Percentiles rank a stretch among this genome's conserved stretches.
phyloP scores from a whole-genome alignment of 2,113 vertebrate species.

The Pipra filicauda region DNA sequence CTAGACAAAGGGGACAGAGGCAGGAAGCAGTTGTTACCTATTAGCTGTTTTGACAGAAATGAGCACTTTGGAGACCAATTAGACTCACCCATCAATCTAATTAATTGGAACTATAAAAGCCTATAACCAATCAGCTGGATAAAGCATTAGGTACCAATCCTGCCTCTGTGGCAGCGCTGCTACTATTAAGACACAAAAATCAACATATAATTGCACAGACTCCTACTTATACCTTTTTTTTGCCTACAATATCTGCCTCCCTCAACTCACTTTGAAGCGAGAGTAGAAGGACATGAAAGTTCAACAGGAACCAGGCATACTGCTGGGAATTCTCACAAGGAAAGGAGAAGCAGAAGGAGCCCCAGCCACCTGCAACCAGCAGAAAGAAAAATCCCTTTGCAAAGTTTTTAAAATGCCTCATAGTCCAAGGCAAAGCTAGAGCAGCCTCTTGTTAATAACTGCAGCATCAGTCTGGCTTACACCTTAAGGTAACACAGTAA shows the following conservation, averaged over 20 bases:
- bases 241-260: background rate
- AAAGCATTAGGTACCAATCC: background rate
- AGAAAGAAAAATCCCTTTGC: background rate
- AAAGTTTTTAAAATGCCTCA: background rate
- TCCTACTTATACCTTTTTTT: background rate
- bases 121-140: background rate
- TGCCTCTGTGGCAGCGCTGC: accelerated
- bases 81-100: background rate
- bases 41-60: background rate
- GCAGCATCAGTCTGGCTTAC: background rate
- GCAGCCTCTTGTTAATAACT: background rate
- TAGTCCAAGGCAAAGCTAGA: background rate
- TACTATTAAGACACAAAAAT: background rate
- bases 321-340: background rate
- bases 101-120: background rate
- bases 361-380: background rate
- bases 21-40: background rate
- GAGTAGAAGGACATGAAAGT: background rate
- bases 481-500: background rate
- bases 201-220: background rate
- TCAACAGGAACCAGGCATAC: background rate
- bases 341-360: background rate
- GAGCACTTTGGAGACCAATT: background rate
- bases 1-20: background rate
- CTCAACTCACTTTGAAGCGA: background rate